Percentiles rank a stretch among this genome's conserved stretches.
Evolutionary conservation across 2,888 invertebrate genomes (phyloP).

Genomic region (Pandemis heparana): DNA sequence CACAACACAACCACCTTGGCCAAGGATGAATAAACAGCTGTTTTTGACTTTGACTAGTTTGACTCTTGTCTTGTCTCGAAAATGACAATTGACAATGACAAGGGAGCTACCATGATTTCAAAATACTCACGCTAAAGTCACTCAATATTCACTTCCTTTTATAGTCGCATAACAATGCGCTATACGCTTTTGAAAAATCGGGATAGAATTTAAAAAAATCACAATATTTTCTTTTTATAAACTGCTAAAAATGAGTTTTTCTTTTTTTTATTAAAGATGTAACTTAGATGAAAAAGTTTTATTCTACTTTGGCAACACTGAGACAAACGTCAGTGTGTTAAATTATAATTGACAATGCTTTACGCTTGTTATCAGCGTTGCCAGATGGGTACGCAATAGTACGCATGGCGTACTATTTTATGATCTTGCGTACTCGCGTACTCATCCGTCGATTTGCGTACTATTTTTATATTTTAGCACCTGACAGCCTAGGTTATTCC

Average conservation of each 20-base stretch:
- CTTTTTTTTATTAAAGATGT: too few species aligned
- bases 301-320: background rate
- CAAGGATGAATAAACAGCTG: conserved; percentile 58
- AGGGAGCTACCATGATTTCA: conserved; percentile 22
- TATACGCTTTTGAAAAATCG: background rate
- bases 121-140: conserved; percentile 3
- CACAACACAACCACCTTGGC: conserved; percentile 38
- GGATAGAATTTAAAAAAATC: background rate
- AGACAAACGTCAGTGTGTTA: background rate
- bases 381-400: too few species aligned
- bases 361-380: background rate
- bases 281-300: background rate
- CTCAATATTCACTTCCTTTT: conserved; percentile 13
- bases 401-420: too few species aligned
- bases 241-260: too few species aligned
- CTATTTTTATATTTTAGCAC: too few species aligned
- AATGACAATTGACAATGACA: conserved; percentile 16
- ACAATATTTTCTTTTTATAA: too few species aligned
- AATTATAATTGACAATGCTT: background rate
- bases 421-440: too few species aligned
- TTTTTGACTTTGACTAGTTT: conserved; percentile 44
- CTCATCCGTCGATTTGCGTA: too few species aligned
- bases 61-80: conserved; percentile 20
- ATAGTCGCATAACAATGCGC: background rate
- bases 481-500: too few species aligned